Evolutionary conservation across 2,888 invertebrate genomes (phyloP).

Genomic region (Tachina fera): DNA sequence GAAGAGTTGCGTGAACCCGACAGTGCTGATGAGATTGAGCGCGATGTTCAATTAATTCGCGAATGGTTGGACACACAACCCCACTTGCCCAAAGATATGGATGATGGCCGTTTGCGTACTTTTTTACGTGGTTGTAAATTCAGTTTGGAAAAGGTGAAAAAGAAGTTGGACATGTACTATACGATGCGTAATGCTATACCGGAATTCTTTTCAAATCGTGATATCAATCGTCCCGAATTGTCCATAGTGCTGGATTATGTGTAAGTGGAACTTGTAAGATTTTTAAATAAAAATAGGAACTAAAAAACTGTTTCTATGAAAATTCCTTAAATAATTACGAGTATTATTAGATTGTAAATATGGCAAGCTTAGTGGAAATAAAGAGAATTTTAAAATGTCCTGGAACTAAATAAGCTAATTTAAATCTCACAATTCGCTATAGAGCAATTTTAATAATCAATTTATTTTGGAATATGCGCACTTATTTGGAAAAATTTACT

Average conservation of each 20-base stretch:
- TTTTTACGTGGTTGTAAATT: constrained; percentile 94
- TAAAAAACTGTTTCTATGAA: no score
- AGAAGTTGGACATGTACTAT: constrained; percentile 94
- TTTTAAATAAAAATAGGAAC: not conserved
- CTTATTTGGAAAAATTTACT: no score
- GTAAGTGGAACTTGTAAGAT: constrained; percentile 84
- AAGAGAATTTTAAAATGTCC: no score
- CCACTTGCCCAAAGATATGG: constrained; percentile 87
- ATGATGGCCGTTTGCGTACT: constrained; percentile 90
- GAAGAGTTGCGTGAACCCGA: constrained; percentile 87
- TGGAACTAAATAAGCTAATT: no score
- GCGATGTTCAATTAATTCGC: constrained; percentile 86
- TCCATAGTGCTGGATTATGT: constrained; percentile 87
- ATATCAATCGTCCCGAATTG: constrained; percentile 89
- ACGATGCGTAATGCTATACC: constrained; percentile 92
- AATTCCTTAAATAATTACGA: no score
- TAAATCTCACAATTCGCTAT: no score
- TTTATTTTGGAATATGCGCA: no score
- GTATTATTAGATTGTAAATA: no score
- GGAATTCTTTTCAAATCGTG: constrained; percentile 91
- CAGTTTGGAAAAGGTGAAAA: constrained; percentile 92
- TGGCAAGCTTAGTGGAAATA: no score
- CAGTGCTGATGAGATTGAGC: constrained; percentile 84
- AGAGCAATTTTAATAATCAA: no score
- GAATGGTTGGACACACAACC: constrained; percentile 88